Evolutionary conservation across 2,888 invertebrate species (phyloP).

Genomic region (Holacanthella duospinosa): DNA sequence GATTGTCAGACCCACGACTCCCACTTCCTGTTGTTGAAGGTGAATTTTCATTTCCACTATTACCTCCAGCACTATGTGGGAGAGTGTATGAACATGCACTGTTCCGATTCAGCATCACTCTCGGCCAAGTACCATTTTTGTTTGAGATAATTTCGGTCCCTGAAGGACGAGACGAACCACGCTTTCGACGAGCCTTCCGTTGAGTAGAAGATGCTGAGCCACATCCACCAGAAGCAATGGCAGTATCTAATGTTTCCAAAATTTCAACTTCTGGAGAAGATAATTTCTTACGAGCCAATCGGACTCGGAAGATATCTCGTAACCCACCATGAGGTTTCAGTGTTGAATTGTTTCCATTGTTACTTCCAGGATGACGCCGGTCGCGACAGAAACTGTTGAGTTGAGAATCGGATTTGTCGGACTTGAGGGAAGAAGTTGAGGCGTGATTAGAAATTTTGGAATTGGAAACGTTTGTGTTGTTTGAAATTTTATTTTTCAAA

Average conservation of each 20-base stretch:
- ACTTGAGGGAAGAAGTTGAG: conserved; percentile 33
- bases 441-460: conserved; percentile 8
- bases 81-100: conserved; percentile 34
- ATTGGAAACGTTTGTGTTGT: not conserved
- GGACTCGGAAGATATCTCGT: conserved; percentile 33
- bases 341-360: conserved; percentile 1
- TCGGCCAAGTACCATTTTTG: conserved; percentile 37
- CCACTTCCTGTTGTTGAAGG: conserved; percentile 7
- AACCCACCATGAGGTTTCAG: conserved; percentile 17
- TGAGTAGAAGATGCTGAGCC: conserved; percentile 11
- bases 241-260: conserved; percentile 33
- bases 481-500: conserved; percentile 10
- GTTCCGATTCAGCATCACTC: conserved; percentile 31
- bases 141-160: conserved; percentile 18
- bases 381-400: not conserved
- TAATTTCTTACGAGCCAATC: conserved; percentile 33
- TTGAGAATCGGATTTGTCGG: conserved; percentile 32
- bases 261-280: conserved; percentile 36
- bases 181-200: conserved; percentile 33
- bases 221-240: conserved; percentile 32
- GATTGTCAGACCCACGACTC: not conserved
- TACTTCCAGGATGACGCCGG: not conserved
- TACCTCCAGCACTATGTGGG: conserved; percentile 22
- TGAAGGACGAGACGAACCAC: conserved; percentile 21
- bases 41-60: not conserved